A percentile compares a stretch with the other conserved stretches of the same genome.
Evolutionary conservation across 2,888 invertebrate genomes (phyloP).

Genomic region (Drosophila mercatorum): DNA sequence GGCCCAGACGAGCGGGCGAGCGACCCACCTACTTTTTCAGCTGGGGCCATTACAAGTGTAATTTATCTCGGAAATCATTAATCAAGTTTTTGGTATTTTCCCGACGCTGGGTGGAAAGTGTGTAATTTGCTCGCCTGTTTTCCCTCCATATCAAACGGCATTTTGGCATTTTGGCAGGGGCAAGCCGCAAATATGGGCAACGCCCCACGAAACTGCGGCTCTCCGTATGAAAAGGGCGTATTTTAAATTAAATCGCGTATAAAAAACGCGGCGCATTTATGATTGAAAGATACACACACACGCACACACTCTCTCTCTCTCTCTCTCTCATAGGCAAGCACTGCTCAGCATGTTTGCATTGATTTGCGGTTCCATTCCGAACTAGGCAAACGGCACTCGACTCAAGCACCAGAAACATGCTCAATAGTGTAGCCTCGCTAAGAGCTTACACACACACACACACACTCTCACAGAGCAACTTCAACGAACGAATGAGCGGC

Average conservation of each 20-base stretch:
- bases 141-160: conserved; percentile 41
- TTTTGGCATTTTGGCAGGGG: conserved; percentile 36
- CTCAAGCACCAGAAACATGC: conserved; percentile 39
- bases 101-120: conserved; percentile 17
- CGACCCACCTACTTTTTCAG: conserved; percentile 3
- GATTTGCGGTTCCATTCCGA: conserved; percentile 9
- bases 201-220: conserved; percentile 58
- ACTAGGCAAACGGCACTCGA: conserved; percentile 33
- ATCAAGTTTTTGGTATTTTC: conserved; percentile 56
- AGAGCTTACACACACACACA: conserved; percentile 2
- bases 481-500: conserved; percentile 63
- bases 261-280: conserved; percentile 52
- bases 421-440: conserved; percentile 39
- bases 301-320: conserved; percentile 17
- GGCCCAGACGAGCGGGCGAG: conserved; percentile 16
- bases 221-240: conserved; percentile 68
- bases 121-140: conserved; percentile 36
- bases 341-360: conserved; percentile 43
- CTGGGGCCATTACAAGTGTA: conserved; percentile 75
- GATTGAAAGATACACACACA: conserved; percentile 58
- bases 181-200: conserved; percentile 43
- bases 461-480: conserved; percentile 2
- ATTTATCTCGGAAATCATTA: conserved; percentile 79
- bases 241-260: conserved; percentile 66
- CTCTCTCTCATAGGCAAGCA: conserved; percentile 15